Base-by-base conservation (phyloP, 2,797 vertebrate species). In the Loris lydekkerianus region DNA sequence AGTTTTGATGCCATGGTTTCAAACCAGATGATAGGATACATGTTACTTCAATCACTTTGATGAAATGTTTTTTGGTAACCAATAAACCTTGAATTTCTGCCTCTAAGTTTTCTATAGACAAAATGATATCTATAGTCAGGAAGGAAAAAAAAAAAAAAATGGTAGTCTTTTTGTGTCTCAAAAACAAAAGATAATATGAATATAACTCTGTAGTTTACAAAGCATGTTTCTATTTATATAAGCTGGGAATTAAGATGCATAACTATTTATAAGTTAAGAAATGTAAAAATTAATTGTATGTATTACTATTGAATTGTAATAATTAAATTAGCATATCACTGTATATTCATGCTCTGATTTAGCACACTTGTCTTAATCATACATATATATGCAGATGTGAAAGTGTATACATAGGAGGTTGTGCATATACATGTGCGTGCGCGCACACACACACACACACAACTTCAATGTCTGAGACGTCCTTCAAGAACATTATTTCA, bases 61-160 rank as follows among this genome's bases (percentile, higher is more conserved):
- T 43, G 20, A 91, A 84, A 81, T 96, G 21, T 80, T 93, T 91
- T 91, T 75, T 89, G 43, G 17, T 75, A 90, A 91, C 89, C 69
- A 81, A 60, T 91, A 86, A 96, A 70, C 31, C 49, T 90, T 96
- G 82, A 75, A 94, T 75, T 85, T 94, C 60, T 90, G 82, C 82
- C 53, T 29, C 15, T 85, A 80, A 89, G 25, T 65, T 93, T 94
- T 65, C 49, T 88, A 67, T 72, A 40, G 56, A 70, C 10, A 67
- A 93, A 92, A 82, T 70, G 2, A 15, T 94, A 69, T 46, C 40
- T 85, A 40, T 31, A 70, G 69, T 72, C 3, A 75, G 3, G 10
- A 65, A 53, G 14, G 37, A 29, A 29, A 40, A 40, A 34, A 34
- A 34, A 34, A 58, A 75, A 77, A 95, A 86, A 25, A 3, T 23